Conservation (phyloP, 2,797 vertebrate species). For the Fundulus diaphanus region DNA sequence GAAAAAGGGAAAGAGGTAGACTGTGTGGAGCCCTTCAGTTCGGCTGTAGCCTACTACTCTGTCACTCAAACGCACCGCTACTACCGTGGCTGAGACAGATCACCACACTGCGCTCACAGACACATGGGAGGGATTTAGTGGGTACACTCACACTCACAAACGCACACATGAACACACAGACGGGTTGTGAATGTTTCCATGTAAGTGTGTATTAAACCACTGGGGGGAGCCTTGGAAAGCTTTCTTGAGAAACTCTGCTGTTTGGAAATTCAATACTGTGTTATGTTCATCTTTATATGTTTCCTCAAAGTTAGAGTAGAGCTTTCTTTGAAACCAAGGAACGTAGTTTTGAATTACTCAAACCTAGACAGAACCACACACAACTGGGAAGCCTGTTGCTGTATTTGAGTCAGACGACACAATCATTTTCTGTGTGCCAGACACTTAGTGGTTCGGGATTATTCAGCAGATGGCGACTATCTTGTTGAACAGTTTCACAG, state of each 20-base stretch:
- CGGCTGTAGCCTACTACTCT: constrained; percentile 58
- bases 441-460: constrained; percentile 67
- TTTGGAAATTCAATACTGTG: constrained; percentile 24
- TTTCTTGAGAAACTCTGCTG: constrained; percentile 24
- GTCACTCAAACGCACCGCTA: constrained; percentile 76
- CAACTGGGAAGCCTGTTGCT: constrained; percentile 44
- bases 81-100: constrained; percentile 65
- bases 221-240: constrained; percentile 67
- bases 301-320: constrained; percentile 28
- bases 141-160: constrained; percentile 16
- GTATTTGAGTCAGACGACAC: constrained; percentile 60
- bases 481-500: constrained; percentile 55
- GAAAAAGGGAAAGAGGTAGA: constrained; percentile 81
- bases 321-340: constrained; percentile 33
- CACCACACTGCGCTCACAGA: constrained; percentile 51
- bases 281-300: constrained; percentile 39
- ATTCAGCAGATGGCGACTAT: constrained; percentile 71
- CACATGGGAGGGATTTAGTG: constrained; percentile 64
- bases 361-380: constrained; percentile 52
- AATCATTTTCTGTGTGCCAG: constrained; percentile 61
- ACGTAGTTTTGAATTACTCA: constrained; percentile 40
- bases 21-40: constrained; percentile 82
- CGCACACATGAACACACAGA: constrained; percentile 12
- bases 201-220: constrained; percentile 63
- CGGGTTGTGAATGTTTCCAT: constrained; percentile 43